Percentiles rank a stretch among this genome's conserved stretches.
Conservation (phyloP, 2,888 invertebrate species). For the Trichopria drosophilae region DNA sequence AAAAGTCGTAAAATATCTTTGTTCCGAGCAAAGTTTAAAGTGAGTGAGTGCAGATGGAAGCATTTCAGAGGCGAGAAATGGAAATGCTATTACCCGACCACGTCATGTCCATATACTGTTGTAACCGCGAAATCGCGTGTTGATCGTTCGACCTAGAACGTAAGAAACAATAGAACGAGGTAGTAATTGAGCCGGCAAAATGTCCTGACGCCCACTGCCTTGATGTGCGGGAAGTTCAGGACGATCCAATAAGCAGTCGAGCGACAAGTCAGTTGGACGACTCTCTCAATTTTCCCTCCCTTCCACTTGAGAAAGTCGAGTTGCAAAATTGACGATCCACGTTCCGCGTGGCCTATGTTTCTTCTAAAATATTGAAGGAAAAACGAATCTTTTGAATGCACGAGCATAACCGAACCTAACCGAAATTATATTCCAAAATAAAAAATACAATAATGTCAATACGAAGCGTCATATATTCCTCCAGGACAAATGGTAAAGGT, state of each 20-base stretch:
- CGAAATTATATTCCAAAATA: too few species aligned
- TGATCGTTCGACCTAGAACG: conserved; percentile 7
- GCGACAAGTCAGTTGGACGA: too few species aligned
- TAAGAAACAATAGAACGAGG: conserved; percentile 10
- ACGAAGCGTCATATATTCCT: too few species aligned
- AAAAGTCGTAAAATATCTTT: too few species aligned
- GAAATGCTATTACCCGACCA: conserved; percentile 32
- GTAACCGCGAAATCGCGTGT: conserved; percentile 36
- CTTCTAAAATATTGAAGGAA: too few species aligned
- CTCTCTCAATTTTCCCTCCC: not conserved
- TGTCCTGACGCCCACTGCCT: not conserved
- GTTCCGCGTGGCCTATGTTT: too few species aligned
- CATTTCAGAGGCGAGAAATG: conserved; percentile 23
- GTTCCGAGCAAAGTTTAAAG: too few species aligned
- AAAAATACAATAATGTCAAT: too few species aligned
- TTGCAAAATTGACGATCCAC: conserved; percentile 32
- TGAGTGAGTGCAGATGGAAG: too few species aligned
- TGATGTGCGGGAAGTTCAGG: conserved; percentile 6
- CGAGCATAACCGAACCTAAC: too few species aligned
- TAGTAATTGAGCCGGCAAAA: conserved; percentile 31
- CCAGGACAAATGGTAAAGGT: too few species aligned
- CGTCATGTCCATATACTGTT: conserved; percentile 34
- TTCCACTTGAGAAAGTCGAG: conserved; percentile 21
- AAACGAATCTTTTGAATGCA: too few species aligned
- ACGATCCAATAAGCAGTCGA: conserved; percentile 4